Conservation (phyloP, 2,888 invertebrate species). For the Catotricha subobsoleta region DNA sequence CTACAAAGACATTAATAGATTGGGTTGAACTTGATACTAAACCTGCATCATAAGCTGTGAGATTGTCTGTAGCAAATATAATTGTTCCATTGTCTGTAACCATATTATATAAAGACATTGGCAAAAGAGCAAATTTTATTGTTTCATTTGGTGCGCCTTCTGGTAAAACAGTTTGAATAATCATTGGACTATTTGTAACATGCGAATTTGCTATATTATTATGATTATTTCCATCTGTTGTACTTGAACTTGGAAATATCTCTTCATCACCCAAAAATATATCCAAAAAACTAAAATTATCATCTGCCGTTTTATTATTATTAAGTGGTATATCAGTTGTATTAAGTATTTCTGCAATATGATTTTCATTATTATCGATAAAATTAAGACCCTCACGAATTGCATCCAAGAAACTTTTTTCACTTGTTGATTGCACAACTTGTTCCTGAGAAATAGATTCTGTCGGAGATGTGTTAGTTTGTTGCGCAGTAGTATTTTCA, state of each 20-base stretch:
- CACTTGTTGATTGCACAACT: conserved; percentile 13
- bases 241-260: no score
- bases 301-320: conserved; percentile 10
- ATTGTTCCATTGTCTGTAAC: background rate
- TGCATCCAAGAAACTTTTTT: conserved; percentile 24
- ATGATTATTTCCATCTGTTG: no score
- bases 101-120: conserved; percentile 1
- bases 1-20: no score
- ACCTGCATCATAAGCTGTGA: no score
- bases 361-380: conserved; percentile 20
- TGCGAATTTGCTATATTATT: no score
- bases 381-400: conserved; percentile 25
- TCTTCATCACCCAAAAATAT: conserved; percentile 15
- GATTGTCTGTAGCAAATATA: no score
- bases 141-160: background rate
- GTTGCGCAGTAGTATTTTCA: conserved; percentile 1
- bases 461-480: background rate
- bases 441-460: background rate
- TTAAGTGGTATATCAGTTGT: background rate
- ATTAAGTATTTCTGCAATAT: conserved; percentile 14
- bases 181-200: conserved; percentile 5
- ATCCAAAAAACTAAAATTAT: conserved; percentile 21
- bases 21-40: background rate
- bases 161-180: background rate
- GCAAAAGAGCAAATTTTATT: background rate